These are phyloP conservation scores for Peromyscus aztecus DNA, from an alignment of 2,797 vertebrate genomes.

Conservation along the genomic window DNA sequence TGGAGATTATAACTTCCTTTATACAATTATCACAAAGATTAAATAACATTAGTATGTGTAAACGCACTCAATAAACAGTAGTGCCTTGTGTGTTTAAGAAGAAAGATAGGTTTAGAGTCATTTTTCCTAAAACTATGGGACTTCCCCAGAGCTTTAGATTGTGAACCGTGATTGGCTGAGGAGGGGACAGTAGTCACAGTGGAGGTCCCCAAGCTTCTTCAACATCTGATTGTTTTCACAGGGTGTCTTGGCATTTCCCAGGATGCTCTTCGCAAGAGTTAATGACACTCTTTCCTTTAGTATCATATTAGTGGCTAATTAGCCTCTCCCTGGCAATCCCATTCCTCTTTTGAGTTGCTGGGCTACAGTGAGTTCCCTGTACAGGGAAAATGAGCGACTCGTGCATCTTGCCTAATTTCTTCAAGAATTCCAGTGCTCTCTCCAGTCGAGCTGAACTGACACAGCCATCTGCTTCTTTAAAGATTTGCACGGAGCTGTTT, in stretches of 20 bases:
- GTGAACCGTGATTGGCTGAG: neutral
- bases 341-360: slow-evolving; percentile 16
- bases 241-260: neutral
- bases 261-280: neutral
- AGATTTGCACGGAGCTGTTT: slow-evolving; percentile 88
- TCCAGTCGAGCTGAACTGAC: slow-evolving; percentile 29
- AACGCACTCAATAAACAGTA: neutral
- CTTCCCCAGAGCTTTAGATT: neutral
- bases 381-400: neutral
- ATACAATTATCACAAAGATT: neutral
- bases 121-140: neutral
- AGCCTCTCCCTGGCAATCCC: slow-evolving; percentile 35
- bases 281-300: neutral
- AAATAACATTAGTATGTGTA: neutral
- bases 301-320: neutral
- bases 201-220: neutral
- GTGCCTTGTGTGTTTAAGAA: neutral
- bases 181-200: neutral
- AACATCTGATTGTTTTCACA: neutral
- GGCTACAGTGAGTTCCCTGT: neutral
- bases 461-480: slow-evolving; percentile 61
- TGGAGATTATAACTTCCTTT: neutral
- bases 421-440: slow-evolving; percentile 34
- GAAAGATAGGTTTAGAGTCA: neutral
- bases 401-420: slow-evolving; percentile 2